Base-by-base conservation (phyloP, 2,797 vertebrate species). In the Prionace glauca region DNA sequence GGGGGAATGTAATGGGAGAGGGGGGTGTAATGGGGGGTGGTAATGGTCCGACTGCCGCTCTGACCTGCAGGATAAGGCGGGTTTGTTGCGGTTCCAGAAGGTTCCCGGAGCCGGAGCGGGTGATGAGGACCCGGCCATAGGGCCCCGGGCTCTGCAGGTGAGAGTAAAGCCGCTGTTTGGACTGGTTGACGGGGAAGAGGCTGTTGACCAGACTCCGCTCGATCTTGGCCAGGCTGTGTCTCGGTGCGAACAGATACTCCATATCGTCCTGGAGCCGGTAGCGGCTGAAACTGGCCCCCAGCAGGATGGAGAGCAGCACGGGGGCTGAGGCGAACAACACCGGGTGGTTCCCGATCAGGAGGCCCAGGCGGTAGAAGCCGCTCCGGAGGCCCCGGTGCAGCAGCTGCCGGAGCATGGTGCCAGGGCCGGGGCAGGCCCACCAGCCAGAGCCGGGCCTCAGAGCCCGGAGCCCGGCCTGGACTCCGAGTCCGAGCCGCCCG, bases 381-480 rank as follows among this genome's bases (percentile, higher is more conserved):
- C 98, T 98, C 97, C 98, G 97, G 97, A 99, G 98, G 97, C 98
- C 99, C 97, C 98, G 98, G 98, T 99, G 99, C 98, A 99, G 97
- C 97, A 98, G 98, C 98, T 99, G 99, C 98, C 99, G 99, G 98
- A 99, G 98, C 99, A 99, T 99, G 97, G 98, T 99, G 98, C 98
- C 97, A 97, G 97, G 97, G 97, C 97, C 97, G 97, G 98, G 97
- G 97, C 97, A 97, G 97, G 97, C 96, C 95, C 96, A 96, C 96
- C 67, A 22, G 67, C 96, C 95, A 96, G 96, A 96, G 96, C 96
- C 95, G 96, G 96, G 96, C 96, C 96, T 94, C 90, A 92, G 96
- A 90, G 96, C 96, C 95, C 88, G 32, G 72, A 71, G 24, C 69
- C 69, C 36, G 96, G 96, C 96, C 96, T 96, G 96, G 97, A 69